Evolutionary conservation across 2,797 vertebrate species (phyloP), one percentile per base, ranked within the genome.

Genomic region (Spinus pinus): DNA sequence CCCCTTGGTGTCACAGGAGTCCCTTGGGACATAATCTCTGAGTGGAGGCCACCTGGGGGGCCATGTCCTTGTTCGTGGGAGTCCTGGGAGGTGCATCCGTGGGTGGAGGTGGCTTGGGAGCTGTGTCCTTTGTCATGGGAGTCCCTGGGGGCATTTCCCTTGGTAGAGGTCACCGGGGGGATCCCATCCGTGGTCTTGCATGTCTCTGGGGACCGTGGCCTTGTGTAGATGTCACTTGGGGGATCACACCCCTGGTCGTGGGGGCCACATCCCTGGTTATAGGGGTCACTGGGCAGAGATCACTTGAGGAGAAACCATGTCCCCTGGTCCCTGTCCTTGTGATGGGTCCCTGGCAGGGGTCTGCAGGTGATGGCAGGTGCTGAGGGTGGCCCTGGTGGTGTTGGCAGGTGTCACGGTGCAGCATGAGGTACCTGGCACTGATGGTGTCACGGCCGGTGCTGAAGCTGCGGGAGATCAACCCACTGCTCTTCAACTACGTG

Each of bases 401-500:
- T 2, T 0, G 35, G 82, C 88, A 99, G 99, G 99, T 99, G 66
- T 99, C 99, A 9, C 99, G 99, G 56, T 98, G 99, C 80, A 99
- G 99, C 70, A 97, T 99, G 98, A 98, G 99, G n/a, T 99, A 99
- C 97, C 97, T 99, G 94, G 97, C 98, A 4, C 98, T 99, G 96
- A 99, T 99, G 99, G 98, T 99, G 83, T 96, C 99, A 1, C 98
- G 99, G 51, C 99, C 99, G 0, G 99, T 99, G 83, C 98, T 99
- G 94, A 99, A 98, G 86, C 97, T 99, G 86, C 98, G 98, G 35
- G 99, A 99, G 97, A 98, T 99, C 97, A 99, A 99, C 95, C 99
- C 99, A 0, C 98, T 99, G 94, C 98, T 99, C 16, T 99, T 99
- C 97, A 99, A 99, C 98, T 99, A 99, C 23, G 99, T 99, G 94